These are phyloP conservation scores for Cyclura pinguis DNA, from an alignment of 2,797 vertebrate species.

Conservation along the genomic window DNA sequence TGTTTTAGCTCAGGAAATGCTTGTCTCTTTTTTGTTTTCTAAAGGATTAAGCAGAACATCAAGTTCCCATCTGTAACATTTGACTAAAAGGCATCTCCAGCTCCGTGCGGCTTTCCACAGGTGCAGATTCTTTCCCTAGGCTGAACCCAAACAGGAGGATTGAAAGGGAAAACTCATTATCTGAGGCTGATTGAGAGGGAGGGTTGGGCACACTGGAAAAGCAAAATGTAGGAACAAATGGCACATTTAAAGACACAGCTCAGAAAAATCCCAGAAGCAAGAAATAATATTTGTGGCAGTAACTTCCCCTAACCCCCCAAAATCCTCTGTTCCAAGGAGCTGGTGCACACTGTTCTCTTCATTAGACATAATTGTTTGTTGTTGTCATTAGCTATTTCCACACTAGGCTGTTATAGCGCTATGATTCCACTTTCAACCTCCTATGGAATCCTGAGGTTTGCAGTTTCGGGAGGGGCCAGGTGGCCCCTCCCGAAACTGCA, in stretches of 20 bases:
- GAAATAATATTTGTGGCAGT: background rate
- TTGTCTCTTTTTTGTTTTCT: slow-evolving; percentile 61
- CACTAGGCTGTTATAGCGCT: too few species aligned
- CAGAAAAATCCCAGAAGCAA: slow-evolving; percentile 11
- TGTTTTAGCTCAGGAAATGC: slow-evolving; percentile 42
- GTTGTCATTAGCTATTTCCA: too few species aligned
- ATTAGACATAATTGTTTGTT: too few species aligned
- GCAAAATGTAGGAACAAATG: slow-evolving; percentile 7
- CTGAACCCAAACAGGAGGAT: slow-evolving; percentile 10
- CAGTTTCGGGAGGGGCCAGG: too few species aligned
- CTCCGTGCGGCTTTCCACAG: slow-evolving; percentile 53
- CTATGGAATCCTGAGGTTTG: too few species aligned
- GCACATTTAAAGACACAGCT: background rate
- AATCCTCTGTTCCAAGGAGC: background rate
- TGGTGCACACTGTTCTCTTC: background rate
- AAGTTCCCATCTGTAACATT: slow-evolving; percentile 55
- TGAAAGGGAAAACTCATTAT: slow-evolving; percentile 8
- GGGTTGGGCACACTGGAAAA: slow-evolving; percentile 5
- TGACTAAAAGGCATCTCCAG: slow-evolving; percentile 62
- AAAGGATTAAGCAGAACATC: slow-evolving; percentile 72
- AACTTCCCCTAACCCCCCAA: background rate
- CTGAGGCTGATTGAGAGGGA: background rate
- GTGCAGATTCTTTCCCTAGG: slow-evolving; percentile 56
- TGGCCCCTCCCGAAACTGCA: too few species aligned
- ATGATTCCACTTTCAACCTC: too few species aligned